A percentile compares a stretch with the other conserved stretches of the same genome.
These are phyloP conservation scores for Cephus pygmeus DNA, from an alignment of 2,888 invertebrate species.

Conservation along the genomic window DNA sequence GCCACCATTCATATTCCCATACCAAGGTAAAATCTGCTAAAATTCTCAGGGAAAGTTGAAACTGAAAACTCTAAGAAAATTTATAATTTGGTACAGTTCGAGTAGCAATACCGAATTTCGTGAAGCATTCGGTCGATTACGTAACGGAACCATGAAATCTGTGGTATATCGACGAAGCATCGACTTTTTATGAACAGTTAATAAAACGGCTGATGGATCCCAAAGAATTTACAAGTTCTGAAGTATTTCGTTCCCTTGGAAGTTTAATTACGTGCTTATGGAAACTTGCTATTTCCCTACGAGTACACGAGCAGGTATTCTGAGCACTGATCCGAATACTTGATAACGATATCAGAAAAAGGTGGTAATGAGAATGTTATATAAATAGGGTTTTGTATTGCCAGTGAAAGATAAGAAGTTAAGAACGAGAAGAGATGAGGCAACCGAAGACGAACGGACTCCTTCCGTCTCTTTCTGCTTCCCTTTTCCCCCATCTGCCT, in stretches of 20 bases:
- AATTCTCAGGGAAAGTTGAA: neutral
- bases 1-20: neutral
- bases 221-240: neutral
- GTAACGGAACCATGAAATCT: neutral
- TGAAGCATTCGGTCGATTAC: neutral
- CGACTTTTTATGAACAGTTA: neutral
- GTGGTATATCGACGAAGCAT: neutral
- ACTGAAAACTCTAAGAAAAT: neutral
- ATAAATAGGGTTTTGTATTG: neutral
- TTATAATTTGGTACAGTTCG: neutral
- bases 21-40: neutral
- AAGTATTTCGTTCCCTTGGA: neutral
- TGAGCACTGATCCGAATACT: neutral
- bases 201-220: neutral
- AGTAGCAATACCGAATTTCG: neutral
- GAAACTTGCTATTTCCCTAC: neutral
- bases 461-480: neutral
- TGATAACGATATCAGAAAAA: neutral
- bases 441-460: neutral
- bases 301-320: neutral
- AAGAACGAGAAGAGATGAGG: neutral
- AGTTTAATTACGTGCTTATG: neutral
- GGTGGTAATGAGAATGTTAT: neutral
- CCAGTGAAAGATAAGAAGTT: neutral
- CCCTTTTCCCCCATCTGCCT: too few species aligned